Base-by-base conservation (phyloP, 2,797 vertebrate genomes). In the Ptychadena robeensis region DNA sequence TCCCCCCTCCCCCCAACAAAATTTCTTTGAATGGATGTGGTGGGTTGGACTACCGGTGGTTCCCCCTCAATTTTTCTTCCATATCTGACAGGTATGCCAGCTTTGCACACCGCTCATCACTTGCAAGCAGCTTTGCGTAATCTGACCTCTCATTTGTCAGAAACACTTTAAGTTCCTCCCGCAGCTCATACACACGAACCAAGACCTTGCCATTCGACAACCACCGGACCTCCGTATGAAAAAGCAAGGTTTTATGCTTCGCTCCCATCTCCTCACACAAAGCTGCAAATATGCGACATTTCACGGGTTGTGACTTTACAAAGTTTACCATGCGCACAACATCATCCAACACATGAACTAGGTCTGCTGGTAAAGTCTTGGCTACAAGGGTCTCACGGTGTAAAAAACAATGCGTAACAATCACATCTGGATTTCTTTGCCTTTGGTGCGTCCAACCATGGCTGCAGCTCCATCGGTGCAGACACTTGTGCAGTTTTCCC, bases 291-390 rank as follows among this genome's bases (percentile, higher is more conserved):
- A 65, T 10, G 73, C 59, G 34, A 76, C 32, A 4, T 65, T 18
- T 64, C 34, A 76, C 2, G 6, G 73, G 59, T 66, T 34, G 31
- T 30, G 34, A 0, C 27, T 40, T 83, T 25, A 61, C 53, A 40
- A 68, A 64, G 57, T 87, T 88, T 35, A 83, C 66, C 40, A 79
- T 86, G 30, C 81, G 48, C 72, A 86, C 72, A 31, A 85, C 82
- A 88, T 82, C 79, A 38, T 86, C 78, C 85, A 86, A 61, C 57
- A 89, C 78, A 85, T 59, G 25, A 83, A 11, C 76, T 66, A 87
- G 80, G 4, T 86, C 86, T 85, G 86, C 85, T 76, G 85, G 85
- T 73, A 87, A 88, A 18, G 84, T 89, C 81, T 88, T 88, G 3
- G 87, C 84, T 10, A 87, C 59, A 15, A 88, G 86, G 2, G 86